These are phyloP conservation scores for Pomacea maculata DNA, from an alignment of 1,140 invertebrate species.

Conservation along the genomic window DNA sequence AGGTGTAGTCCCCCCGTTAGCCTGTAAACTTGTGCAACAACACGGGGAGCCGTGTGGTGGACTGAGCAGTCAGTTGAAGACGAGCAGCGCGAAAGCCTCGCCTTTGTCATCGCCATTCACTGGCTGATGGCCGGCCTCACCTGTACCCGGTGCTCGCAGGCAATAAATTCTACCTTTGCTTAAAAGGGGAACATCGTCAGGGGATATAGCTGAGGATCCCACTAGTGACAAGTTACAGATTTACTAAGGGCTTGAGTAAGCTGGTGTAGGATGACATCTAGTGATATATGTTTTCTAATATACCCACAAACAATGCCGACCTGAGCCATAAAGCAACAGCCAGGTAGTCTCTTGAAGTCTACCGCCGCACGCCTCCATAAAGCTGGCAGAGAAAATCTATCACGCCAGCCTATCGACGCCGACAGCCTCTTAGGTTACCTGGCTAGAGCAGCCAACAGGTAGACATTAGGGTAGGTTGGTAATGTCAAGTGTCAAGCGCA, in stretches of 20 bases:
- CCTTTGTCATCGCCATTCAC: not conserved
- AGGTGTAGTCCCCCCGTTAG: not conserved
- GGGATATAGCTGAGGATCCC: slow-evolving; percentile 18
- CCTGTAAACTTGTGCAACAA: not conserved
- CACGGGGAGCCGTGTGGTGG: not conserved
- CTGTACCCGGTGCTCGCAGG: not conserved
- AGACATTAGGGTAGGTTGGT: not conserved
- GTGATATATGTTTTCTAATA: slow-evolving; percentile 26
- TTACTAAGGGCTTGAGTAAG: slow-evolving; percentile 15
- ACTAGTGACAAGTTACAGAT: slow-evolving; percentile 19
- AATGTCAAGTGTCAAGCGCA: not conserved
- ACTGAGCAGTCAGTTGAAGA: not conserved
- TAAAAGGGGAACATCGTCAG: slow-evolving; percentile 10
- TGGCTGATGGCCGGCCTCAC: not conserved
- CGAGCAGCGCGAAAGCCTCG: not conserved
- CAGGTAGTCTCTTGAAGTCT: not conserved
- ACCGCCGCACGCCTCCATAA: not conserved
- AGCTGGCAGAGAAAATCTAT: slow-evolving; percentile 1
- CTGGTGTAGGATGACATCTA: not conserved
- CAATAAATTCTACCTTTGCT: slow-evolving; percentile 15
- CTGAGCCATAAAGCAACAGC: slow-evolving; percentile 11
- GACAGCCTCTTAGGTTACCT: not conserved
- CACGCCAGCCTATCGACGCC: not conserved
- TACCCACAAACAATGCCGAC: slow-evolving; percentile 19
- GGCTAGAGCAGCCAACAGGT: not conserved